Conservation (phyloP, 2,797 vertebrate species). For the Chrosomus eos region DNA sequence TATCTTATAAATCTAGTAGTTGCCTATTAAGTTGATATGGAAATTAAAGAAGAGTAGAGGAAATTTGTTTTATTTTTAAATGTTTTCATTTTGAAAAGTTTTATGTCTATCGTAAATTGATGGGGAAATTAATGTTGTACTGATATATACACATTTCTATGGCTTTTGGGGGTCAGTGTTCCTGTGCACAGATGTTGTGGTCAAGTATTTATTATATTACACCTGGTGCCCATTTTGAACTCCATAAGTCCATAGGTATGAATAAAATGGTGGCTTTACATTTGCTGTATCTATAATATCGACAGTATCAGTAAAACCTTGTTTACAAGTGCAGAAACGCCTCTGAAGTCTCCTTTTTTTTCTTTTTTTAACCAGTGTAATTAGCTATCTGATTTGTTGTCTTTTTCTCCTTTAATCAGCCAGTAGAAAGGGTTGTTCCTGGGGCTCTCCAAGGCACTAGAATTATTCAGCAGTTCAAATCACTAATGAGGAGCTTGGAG, state of each 20-base stretch:
- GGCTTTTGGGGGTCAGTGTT: slow-evolving; percentile 88
- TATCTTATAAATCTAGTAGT: slow-evolving; percentile 88
- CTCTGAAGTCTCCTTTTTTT: slow-evolving; percentile 39
- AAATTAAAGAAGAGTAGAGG: slow-evolving; percentile 68
- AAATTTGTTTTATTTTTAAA: slow-evolving; percentile 79
- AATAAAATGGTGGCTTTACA: slow-evolving; percentile 96
- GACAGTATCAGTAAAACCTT: slow-evolving; percentile 97
- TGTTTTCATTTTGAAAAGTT: slow-evolving; percentile 80
- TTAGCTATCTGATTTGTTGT: background rate
- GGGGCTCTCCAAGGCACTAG: slow-evolving; percentile 19
- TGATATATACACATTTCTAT: slow-evolving; percentile 97
- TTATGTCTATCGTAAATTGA: slow-evolving; percentile 79
- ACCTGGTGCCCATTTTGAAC: slow-evolving; percentile 88
- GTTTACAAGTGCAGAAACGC: slow-evolving; percentile 86
- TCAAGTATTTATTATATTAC: slow-evolving; percentile 99
- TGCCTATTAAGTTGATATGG: slow-evolving; percentile 78
- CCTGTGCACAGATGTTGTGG: slow-evolving; percentile 98
- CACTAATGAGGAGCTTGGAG: slow-evolving; percentile 34
- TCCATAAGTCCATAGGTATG: slow-evolving; percentile 89
- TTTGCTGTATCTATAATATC: slow-evolving; percentile 93
- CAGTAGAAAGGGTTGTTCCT: slow-evolving; percentile 8
- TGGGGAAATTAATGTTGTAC: slow-evolving; percentile 92
- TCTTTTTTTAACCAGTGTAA: background rate
- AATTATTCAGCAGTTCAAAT: slow-evolving; percentile 39
- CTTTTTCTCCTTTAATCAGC: slow-evolving; percentile 15